Conservation (phyloP, 2,888 invertebrate species). For the Orthonevra nobilis region DNA sequence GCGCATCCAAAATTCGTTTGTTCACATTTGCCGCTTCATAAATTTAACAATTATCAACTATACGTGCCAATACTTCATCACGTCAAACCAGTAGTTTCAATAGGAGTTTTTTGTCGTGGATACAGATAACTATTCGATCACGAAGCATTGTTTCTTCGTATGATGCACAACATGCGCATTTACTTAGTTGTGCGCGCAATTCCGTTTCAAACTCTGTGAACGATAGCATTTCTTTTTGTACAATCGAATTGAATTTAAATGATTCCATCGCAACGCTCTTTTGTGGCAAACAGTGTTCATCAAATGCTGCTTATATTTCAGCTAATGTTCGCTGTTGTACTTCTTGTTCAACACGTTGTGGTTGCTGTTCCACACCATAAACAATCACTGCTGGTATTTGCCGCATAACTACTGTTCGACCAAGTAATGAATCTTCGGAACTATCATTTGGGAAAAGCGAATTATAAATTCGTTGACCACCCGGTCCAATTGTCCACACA, state of each 20-base stretch:
- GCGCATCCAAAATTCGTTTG: slow-evolving; percentile 15
- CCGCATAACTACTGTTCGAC: neutral
- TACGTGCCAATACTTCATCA: slow-evolving; percentile 33
- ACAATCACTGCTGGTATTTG: neutral
- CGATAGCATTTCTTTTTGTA: slow-evolving; percentile 50
- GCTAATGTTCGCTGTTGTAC: neutral
- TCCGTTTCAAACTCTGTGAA: slow-evolving; percentile 59
- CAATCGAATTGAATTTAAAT: slow-evolving; percentile 54
- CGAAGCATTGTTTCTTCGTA: slow-evolving; percentile 23
- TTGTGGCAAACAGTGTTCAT: neutral
- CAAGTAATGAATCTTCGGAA: neutral
- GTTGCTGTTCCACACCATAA: neutral
- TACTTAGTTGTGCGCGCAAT: slow-evolving; percentile 32
- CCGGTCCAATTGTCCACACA: slow-evolving; percentile 4
- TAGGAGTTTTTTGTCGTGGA: no score
- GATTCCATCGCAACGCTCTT: slow-evolving; percentile 51
- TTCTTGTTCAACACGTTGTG: neutral
- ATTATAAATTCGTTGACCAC: slow-evolving; percentile 3
- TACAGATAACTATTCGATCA: no score
- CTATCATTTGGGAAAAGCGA: slow-evolving; percentile 4
- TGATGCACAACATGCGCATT: slow-evolving; percentile 48
- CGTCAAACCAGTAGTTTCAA: slow-evolving; percentile 51
- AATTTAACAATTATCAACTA: slow-evolving; percentile 56
- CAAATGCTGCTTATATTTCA: neutral
- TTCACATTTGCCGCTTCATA: slow-evolving; percentile 36